Evolutionary conservation across 2,797 vertebrate species (phyloP).

Genomic region (Halcyon smyrnensis): DNA sequence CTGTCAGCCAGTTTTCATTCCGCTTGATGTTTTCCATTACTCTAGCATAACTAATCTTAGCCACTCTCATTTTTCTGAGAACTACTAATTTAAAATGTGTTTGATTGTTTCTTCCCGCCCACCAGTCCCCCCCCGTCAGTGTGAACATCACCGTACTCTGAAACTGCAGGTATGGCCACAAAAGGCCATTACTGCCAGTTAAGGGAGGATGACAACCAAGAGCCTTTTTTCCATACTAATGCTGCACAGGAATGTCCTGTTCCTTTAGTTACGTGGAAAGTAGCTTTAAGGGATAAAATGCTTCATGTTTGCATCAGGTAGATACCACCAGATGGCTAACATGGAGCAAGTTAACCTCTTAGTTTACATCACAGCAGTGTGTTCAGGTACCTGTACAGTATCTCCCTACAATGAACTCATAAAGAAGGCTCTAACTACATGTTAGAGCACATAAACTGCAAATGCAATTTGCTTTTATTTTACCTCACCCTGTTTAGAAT

Average conservation of each 20-base stretch:
- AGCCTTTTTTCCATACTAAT: background rate
- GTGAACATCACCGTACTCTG: background rate
- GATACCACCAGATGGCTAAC: background rate
- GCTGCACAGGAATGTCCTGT: background rate
- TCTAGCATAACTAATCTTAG: background rate
- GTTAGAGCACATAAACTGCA: background rate
- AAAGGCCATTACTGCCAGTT: background rate
- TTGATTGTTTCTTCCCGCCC: background rate
- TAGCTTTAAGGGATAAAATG: background rate
- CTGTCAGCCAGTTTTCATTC: slow-evolving; percentile 11
- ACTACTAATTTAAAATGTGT: background rate
- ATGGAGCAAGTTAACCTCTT: background rate
- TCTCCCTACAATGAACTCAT: background rate
- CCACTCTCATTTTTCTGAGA: background rate
- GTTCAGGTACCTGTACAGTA: background rate
- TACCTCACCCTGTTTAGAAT: background rate
- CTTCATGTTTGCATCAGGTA: background rate
- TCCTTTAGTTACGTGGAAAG: background rate
- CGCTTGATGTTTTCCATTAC: slow-evolving; percentile 2
- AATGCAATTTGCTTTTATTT: slow-evolving; percentile 9
- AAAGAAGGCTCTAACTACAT: background rate
- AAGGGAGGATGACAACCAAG: background rate
- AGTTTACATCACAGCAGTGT: background rate
- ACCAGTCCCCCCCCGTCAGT: background rate
- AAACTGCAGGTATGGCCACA: background rate